Evolutionary conservation across 1,140 invertebrate species (phyloP).

Genomic region (Micrasema longulum): DNA sequence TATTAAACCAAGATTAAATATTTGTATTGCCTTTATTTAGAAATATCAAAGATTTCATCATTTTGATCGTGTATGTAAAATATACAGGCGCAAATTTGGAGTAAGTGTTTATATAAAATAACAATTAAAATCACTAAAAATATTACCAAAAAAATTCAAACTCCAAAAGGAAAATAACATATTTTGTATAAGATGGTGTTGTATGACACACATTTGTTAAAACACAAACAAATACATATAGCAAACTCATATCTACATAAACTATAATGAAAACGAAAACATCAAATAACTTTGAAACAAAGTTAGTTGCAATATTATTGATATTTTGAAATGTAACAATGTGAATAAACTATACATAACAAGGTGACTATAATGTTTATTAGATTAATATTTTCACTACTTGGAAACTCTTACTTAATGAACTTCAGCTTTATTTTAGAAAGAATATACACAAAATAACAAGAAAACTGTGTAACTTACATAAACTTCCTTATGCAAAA

Average conservation of each 20-base stretch:
- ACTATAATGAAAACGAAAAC: conserved; percentile 54
- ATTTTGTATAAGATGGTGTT: conserved; percentile 54
- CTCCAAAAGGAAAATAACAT: background rate
- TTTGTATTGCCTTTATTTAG: conserved; percentile 49
- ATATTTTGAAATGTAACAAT: conserved; percentile 49
- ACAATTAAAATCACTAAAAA: conserved; percentile 39
- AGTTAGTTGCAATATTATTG: conserved; percentile 61
- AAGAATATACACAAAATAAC: conserved; percentile 37
- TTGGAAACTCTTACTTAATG: conserved; percentile 26
- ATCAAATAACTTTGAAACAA: conserved; percentile 46
- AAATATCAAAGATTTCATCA: conserved; percentile 50
- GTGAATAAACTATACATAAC: conserved; percentile 55
- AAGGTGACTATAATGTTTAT: conserved; percentile 49
- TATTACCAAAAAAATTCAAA: conserved; percentile 28
- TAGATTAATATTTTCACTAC: conserved; percentile 30
- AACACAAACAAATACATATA: conserved; percentile 59
- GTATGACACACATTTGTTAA: conserved; percentile 56
- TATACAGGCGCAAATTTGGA: conserved; percentile 44
- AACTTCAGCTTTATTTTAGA: conserved; percentile 28
- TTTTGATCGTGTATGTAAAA: conserved; percentile 45
- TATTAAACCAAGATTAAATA: too few relatives aligned
- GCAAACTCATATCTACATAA: conserved; percentile 55
- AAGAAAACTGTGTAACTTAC: conserved; percentile 26
- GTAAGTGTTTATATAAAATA: conserved; percentile 43
- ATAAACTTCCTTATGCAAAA: conserved; percentile 23